Evolutionary conservation across 1,140 invertebrate species (phyloP), one percentile per base, ranked within the genome.

Genomic region (Heliconius hermathena): DNA sequence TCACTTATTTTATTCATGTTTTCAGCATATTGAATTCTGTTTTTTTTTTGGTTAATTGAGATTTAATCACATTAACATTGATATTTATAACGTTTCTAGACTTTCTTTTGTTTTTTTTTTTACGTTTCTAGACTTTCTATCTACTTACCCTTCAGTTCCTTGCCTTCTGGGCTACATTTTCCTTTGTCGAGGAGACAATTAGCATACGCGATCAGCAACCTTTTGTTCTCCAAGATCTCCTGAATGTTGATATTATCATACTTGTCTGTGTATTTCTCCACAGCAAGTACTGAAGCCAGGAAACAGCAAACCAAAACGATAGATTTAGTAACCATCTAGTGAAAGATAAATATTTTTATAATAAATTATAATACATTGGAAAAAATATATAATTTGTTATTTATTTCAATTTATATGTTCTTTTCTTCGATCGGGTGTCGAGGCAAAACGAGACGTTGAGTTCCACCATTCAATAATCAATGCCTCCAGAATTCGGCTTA

Each of bases 181-280:
- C 96, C 96, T 73, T 95, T 91, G 0, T 96, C 96, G 77, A 97
- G 82, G 4, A 97, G 83, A 85, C 97, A 98, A 66, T 97, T 96
- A 26, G 95, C 88, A 80, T 97, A 97, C 74, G 95, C 96, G 5
- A 89, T 91, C 8, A 97, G 90, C 20, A 98, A 90, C 66, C 97
- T 94, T 1, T 96, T 95, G 75, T 96, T 97, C 1, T 91, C 87
- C 1, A 97, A 85, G 73, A 98, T 96, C 83, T 96, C 95, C 38
- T 97, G 95, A 38, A 97, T 60, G 87, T 98, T 93, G n/a, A 97
- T 91, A 81, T 96, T 96, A 87, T 98, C 97, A 81, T 96, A 97
- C 86, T 96, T 97, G n/a, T 95, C 96, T 0, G 97, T 97, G 88
- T 97, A 97, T 36, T 74, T 81, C 38, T 95, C 91, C n/a, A 41